phyloP scores from a whole-genome alignment of 1,140 invertebrate species.

The Chironomus striatipennis region DNA sequence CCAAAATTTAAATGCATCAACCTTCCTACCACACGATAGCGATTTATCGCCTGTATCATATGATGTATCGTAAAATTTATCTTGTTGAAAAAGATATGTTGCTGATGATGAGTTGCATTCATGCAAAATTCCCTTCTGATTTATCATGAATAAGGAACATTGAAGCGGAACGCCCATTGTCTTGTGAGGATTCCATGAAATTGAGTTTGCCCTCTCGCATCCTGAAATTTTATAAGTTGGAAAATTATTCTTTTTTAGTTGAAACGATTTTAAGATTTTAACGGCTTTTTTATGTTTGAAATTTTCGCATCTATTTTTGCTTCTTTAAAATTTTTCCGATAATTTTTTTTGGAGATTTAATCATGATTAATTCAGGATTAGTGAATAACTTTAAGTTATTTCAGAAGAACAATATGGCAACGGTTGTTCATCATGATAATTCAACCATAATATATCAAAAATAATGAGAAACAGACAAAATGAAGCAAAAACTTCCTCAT shows the following conservation, averaged over 20 bases:
- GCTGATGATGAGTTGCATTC: constrained; percentile 69
- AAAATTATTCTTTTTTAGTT: not conserved
- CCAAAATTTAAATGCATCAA: constrained; percentile 90
- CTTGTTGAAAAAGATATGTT: constrained; percentile 82
- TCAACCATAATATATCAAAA: not conserved
- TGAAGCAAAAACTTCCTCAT: too few species aligned
- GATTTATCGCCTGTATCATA: constrained; percentile 92
- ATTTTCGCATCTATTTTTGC: too few species aligned
- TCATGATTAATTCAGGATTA: too few species aligned
- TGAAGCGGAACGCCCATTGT: constrained; percentile 82
- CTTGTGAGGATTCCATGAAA: constrained; percentile 92
- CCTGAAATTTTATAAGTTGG: constrained; percentile 20
- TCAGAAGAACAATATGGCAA: not conserved
- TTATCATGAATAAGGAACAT: constrained; percentile 72
- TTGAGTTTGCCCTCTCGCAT: constrained; percentile 52
- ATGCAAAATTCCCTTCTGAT: constrained; percentile 55
- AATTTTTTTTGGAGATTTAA: too few species aligned
- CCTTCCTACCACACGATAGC: constrained; percentile 86
- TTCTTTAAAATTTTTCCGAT: too few species aligned
- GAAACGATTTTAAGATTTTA: too few species aligned
- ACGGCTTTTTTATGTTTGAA: too few species aligned
- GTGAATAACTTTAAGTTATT: too few species aligned
- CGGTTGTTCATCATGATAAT: not conserved
- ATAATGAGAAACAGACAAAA: too few species aligned
- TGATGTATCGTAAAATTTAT: constrained; percentile 84